Evolutionary conservation across 2,797 vertebrate genomes (phyloP).

Genomic region (Hydrocynus forskahlii): DNA sequence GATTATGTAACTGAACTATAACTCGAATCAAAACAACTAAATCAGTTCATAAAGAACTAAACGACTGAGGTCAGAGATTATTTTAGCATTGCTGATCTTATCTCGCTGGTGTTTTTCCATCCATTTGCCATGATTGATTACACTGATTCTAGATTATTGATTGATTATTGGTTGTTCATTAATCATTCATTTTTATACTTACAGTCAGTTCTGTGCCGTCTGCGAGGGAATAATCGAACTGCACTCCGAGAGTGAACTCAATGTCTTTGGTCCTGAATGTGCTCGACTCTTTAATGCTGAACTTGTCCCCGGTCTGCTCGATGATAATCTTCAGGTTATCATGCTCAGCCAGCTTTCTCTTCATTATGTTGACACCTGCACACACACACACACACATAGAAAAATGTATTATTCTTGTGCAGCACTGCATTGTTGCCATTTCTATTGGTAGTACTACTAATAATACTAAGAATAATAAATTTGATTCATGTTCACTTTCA

Average conservation of each 20-base stretch:
- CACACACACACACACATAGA: conserved; percentile 1
- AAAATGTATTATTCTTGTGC: too few relatives aligned
- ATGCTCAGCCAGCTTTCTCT: conserved; percentile 90
- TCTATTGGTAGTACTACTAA: too few relatives aligned
- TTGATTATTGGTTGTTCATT: background rate
- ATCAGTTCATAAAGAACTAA: too few relatives aligned
- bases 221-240: conserved; percentile 86
- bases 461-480: too few relatives aligned
- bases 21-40: too few relatives aligned
- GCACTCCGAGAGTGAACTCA: conserved; percentile 85
- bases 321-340: conserved; percentile 89
- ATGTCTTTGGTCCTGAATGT: conserved; percentile 83
- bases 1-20: too few relatives aligned
- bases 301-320: conserved; percentile 84
- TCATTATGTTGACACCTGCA: conserved; percentile 86
- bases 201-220: conserved; percentile 90
- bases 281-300: conserved; percentile 87
- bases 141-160: background rate
- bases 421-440: too few relatives aligned
- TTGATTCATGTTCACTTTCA: too few relatives aligned
- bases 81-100: background rate
- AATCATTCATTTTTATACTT: conserved; percentile 29
- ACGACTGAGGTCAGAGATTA: background rate
- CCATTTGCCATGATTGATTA: background rate
- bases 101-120: background rate